Percentiles rank a stretch among this genome's conserved stretches.
These are phyloP conservation scores for Rhagologus leucostigma DNA, from an alignment of 2,113 vertebrate genomes.

Conservation along the genomic window DNA sequence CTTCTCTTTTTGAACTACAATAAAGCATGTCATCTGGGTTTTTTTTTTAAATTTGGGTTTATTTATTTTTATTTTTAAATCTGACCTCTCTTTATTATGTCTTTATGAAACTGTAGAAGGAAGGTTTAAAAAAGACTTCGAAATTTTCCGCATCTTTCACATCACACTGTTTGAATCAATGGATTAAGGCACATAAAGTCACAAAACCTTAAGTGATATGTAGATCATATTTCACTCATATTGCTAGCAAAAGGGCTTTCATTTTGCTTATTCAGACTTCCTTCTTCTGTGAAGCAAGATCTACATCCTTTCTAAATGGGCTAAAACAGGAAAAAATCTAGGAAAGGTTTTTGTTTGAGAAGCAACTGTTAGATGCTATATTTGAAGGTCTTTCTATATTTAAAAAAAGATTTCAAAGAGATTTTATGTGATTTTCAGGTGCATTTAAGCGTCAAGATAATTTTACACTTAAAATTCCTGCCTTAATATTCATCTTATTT, in stretches of 20 bases:
- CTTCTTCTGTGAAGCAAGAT: not conserved
- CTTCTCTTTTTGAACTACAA: not conserved
- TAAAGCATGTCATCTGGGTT: not conserved
- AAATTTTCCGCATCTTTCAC: conserved; percentile 15
- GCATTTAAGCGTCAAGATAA: not conserved
- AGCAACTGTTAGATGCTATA: not conserved
- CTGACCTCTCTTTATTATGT: not conserved
- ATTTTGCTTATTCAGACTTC: conserved; percentile 22
- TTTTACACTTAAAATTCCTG: not conserved
- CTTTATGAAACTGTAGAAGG: conserved; percentile 44
- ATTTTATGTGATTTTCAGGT: not conserved
- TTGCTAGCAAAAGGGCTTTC: conserved; percentile 22
- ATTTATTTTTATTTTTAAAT: not conserved
- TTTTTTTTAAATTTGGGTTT: not conserved
- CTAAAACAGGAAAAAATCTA: not conserved
- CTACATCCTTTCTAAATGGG: not conserved
- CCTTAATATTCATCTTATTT: not conserved
- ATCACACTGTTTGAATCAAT: conserved; percentile 18
- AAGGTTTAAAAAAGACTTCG: conserved; percentile 23
- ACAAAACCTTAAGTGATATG: not conserved
- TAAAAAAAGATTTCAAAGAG: not conserved
- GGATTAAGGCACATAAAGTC: conserved; percentile 32
- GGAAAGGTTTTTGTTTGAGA: not conserved
- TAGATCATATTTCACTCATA: conserved; percentile 26
- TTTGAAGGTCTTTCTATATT: not conserved